Percentiles rank a stretch among this genome's conserved stretches.
phyloP scores from a whole-genome alignment of 2,113 vertebrate species.

The Lucifuga dentata region DNA sequence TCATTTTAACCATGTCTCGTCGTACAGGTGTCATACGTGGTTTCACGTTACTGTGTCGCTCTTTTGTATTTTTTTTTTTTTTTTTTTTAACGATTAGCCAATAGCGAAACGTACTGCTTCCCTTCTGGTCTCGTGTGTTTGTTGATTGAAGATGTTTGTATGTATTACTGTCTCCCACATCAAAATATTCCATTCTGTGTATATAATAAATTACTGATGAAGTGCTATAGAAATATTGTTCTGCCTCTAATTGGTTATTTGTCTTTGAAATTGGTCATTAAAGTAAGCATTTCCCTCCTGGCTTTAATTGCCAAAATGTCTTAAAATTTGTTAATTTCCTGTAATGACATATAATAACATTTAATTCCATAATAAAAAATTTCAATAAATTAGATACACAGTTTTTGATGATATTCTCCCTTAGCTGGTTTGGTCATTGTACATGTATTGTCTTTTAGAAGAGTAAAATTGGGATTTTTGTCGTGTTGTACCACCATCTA shows the following conservation, averaged over 20 bases:
- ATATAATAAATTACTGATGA: conserved; percentile 72
- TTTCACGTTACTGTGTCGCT: conserved; percentile 49
- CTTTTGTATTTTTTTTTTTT: conserved; percentile 43
- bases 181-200: conserved; percentile 69
- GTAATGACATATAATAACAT: too few relatives aligned
- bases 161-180: conserved; percentile 49
- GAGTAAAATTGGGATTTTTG: not conserved
- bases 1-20: conserved; percentile 35
- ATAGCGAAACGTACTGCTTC: conserved; percentile 56
- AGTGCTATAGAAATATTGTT: conserved; percentile 34
- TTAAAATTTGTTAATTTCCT: too few relatives aligned
- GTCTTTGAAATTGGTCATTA: not conserved
- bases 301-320: too few relatives aligned
- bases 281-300: too few relatives aligned
- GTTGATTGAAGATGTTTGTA: conserved; percentile 56
- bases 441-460: too few relatives aligned
- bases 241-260: not conserved
- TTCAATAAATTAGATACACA: too few relatives aligned
- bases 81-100: conserved; percentile 29
- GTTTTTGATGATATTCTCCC: too few relatives aligned
- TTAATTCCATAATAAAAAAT: too few relatives aligned
- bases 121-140: conserved; percentile 58
- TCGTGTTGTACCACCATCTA: conserved; percentile 70
- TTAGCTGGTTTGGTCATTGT: too few relatives aligned
- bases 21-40: conserved; percentile 24